Conservation (phyloP, 2,888 invertebrate genomes). For the Panzeria rudis region DNA sequence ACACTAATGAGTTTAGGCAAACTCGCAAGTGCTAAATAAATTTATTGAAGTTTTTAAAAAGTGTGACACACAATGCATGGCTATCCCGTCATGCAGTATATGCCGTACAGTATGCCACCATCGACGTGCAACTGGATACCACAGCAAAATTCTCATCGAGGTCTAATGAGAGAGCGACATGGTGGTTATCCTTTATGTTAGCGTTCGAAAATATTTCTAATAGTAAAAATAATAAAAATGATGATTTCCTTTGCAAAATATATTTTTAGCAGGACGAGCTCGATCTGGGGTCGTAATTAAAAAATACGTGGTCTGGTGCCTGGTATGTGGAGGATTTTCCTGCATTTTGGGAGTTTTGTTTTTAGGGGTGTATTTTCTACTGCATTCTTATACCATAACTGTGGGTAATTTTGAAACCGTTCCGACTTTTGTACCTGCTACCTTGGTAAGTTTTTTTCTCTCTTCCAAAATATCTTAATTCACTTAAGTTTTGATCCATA, state of each 20-base stretch:
- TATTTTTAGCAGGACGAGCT: constrained; percentile 80
- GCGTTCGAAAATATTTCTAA: constrained; percentile 32
- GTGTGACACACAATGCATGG: constrained; percentile 84
- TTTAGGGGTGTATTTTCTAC: constrained; percentile 90
- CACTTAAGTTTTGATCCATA: neutral
- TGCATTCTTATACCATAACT: constrained; percentile 90
- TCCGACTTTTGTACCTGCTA: constrained; percentile 96
- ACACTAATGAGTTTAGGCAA: neutral
- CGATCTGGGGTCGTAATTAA: constrained; percentile 84
- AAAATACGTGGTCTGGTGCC: constrained; percentile 91
- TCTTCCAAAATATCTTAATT: neutral
- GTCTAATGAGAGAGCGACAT: constrained; percentile 75
- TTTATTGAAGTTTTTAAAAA: constrained; percentile 2
- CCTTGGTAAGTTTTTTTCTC: constrained; percentile 88
- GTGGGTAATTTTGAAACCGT: constrained; percentile 93
- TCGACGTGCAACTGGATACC: constrained; percentile 82
- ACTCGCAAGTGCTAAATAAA: constrained; percentile 23
- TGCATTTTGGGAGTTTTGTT: constrained; percentile 90
- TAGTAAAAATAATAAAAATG: neutral
- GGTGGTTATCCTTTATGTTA: constrained; percentile 61
- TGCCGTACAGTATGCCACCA: constrained; percentile 86
- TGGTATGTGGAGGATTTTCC: constrained; percentile 90
- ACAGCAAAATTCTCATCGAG: constrained; percentile 81
- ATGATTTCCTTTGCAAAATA: constrained; percentile 4
- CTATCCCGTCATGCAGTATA: constrained; percentile 87